Conservation (phyloP, 2,888 invertebrate species). For the Chironomus riparius region DNA sequence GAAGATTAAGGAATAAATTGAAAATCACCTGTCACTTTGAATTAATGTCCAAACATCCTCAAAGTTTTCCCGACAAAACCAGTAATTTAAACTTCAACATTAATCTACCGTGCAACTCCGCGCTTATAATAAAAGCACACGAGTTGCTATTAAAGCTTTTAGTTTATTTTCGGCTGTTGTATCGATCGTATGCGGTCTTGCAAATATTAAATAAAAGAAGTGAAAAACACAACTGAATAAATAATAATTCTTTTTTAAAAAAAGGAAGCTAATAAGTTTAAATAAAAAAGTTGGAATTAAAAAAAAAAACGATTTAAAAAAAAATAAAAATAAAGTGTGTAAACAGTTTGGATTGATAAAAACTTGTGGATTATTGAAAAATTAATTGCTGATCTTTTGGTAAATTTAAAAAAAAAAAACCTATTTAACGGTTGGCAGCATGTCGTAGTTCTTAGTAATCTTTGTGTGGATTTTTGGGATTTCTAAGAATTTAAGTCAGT, state of each 20-base stretch:
- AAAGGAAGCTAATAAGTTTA: background rate
- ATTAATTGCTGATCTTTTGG: too few species aligned
- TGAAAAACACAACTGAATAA: background rate
- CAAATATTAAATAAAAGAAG: background rate
- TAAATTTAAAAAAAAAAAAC: too few species aligned
- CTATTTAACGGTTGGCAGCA: too few species aligned
- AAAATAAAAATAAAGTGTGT: too few species aligned
- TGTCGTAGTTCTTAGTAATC: too few species aligned
- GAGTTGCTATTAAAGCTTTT: background rate
- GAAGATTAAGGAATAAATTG: background rate
- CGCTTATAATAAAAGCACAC: background rate
- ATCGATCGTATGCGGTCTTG: background rate
- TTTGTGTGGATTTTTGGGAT: too few species aligned
- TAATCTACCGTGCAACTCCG: background rate
- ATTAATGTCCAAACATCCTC: background rate
- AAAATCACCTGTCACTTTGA: background rate
- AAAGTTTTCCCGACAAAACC: background rate
- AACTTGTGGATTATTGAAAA: too few species aligned
- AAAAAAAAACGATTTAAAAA: too few species aligned
- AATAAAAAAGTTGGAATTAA: too few species aligned
- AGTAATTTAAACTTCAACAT: slow-evolving; percentile 31
- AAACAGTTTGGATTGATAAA: too few species aligned
- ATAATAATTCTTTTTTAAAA: background rate
- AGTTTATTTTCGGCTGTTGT: background rate
- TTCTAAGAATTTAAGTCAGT: too few species aligned